A percentile compares a stretch with the other conserved stretches of the same genome.
Evolutionary conservation across 2,888 invertebrate species (phyloP).

Genomic region (Catotricha subobsoleta): DNA sequence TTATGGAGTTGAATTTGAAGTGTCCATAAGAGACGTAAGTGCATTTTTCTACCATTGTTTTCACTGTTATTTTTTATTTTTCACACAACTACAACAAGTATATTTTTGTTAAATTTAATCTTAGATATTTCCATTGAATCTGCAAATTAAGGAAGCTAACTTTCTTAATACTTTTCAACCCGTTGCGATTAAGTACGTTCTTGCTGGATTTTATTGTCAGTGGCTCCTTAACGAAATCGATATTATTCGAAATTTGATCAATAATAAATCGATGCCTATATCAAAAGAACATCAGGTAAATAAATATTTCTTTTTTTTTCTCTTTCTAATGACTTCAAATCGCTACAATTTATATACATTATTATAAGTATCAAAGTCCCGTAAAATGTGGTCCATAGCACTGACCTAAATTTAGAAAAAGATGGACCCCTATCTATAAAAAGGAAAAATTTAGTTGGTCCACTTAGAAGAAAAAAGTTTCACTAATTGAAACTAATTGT

Average conservation of each 20-base stretch:
- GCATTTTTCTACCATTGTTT: constrained; percentile 15
- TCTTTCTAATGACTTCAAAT: background rate
- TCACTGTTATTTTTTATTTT: background rate
- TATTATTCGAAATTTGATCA: background rate
- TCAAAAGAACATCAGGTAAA: constrained; percentile 1
- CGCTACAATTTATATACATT: no score
- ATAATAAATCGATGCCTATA: background rate
- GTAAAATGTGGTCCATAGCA: no score
- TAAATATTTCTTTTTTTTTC: background rate
- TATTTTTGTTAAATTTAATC: background rate
- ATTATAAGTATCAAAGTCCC: no score
- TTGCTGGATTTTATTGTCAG: background rate
- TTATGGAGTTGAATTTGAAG: constrained; percentile 43
- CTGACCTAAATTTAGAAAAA: no score
- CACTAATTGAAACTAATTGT: no score
- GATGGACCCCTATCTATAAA: no score
- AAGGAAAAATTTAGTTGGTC: no score
- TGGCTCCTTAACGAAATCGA: background rate
- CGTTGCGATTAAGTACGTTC: background rate
- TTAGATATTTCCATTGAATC: background rate
- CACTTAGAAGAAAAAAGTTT: no score
- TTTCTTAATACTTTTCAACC: background rate
- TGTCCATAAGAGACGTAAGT: constrained; percentile 36
- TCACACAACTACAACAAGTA: background rate
- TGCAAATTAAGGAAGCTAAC: background rate